These are phyloP conservation scores for Diadromus collaris DNA, from an alignment of 2,888 invertebrate species.

Conservation along the genomic window DNA sequence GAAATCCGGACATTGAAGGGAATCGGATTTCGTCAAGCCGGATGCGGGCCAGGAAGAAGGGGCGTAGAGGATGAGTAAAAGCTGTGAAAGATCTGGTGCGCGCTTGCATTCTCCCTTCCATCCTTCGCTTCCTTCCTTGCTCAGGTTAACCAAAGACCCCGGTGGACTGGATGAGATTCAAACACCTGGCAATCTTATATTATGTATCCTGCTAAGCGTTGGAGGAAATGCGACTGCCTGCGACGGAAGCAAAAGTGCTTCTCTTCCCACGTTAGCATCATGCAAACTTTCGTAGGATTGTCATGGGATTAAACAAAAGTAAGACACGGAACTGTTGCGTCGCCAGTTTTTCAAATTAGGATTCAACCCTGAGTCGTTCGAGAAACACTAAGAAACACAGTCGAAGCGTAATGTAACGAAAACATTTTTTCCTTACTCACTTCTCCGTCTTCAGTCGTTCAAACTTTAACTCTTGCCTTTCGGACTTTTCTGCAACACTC, in stretches of 20 bases:
- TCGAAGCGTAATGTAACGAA: conserved; percentile 47
- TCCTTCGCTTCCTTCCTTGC: conserved; percentile 41
- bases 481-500: conserved; percentile 23
- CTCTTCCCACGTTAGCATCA: conserved; percentile 14
- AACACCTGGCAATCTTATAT: conserved; percentile 55
- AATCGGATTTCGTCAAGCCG: conserved; percentile 45
- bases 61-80: conserved; percentile 14
- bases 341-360: not conserved
- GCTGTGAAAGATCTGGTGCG: not conserved
- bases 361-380: conserved; percentile 1
- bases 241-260: conserved; percentile 19
- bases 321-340: conserved; percentile 21
- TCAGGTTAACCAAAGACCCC: conserved; percentile 47
- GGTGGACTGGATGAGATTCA: conserved; percentile 46
- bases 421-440: conserved; percentile 26
- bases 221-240: conserved; percentile 24
- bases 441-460: conserved; percentile 33
- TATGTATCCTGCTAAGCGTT: conserved; percentile 33
- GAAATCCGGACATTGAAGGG: conserved; percentile 34
- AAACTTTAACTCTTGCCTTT: conserved; percentile 37
- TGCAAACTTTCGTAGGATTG: conserved; percentile 7
- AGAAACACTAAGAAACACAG: conserved; percentile 20
- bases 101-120: conserved; percentile 29
- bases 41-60: conserved; percentile 37
- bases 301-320: not conserved